Base-by-base conservation (phyloP, 2,888 invertebrate species). In the Dusona sp. region DNA sequence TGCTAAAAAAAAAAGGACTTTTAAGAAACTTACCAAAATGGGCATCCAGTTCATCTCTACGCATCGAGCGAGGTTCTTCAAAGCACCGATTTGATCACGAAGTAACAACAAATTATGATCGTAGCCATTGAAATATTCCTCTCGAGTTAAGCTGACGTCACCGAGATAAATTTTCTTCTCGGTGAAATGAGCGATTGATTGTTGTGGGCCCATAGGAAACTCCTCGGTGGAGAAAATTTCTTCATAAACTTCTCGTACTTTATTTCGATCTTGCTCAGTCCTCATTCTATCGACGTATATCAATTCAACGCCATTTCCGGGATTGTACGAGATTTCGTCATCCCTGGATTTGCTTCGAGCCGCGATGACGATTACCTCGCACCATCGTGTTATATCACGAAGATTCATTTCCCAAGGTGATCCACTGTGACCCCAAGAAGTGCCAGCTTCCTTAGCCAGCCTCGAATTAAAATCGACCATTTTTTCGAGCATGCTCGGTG, bases 361-460 rank as follows among this genome's bases (percentile, higher is more conserved):
- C 29, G 85, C 68, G 79, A 94, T 94, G 45, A 96, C 94, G 0
- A 97, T 95, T 0, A 97, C 96, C 90, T 98, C 97, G 92, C 98
- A 98, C 99, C 99, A 99, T 89, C 99, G 96, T 84, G 97, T 96
- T 89, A 99, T 95, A 93, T 99, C 99, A 90, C 99, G 96, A 70
- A 99, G 95, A 95, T 99, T 99, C 95, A 99, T 98, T 94, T 99
- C 99, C 97, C 98, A 99, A 0, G 99, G 99, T 0, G 97, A 96
- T 0, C 99, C 99, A 91, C 95, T 96, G 89, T 96, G 96, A 0
- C 97, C 99, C 96, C 98, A 98, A 1, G 93, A 92, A 64, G 95
- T 95, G 1, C 96, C 95, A 19, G 97, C 96, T 91, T 97, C 96
- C 16, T 95, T 93, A 0, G 96, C 95, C 6, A 98, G 94, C 93